Conservation (phyloP, 2,888 invertebrate genomes). For the Andrena chrysosceles region DNA sequence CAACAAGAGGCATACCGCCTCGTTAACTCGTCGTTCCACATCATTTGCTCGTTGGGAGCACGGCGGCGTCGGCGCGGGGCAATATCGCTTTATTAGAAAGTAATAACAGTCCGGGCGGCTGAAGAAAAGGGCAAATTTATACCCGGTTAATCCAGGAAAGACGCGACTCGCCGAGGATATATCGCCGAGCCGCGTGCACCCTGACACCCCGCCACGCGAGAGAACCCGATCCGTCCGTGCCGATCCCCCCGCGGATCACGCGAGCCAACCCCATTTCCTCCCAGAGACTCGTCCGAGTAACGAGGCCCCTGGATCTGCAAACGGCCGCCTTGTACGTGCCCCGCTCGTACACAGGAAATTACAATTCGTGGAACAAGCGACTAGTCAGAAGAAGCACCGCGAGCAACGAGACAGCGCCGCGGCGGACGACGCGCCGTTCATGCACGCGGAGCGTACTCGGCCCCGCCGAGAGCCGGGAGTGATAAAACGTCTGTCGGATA, state of each 20-base stretch:
- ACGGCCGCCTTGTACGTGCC: slow-evolving; percentile 46
- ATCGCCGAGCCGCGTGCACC: slow-evolving; percentile 59
- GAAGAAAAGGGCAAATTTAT: slow-evolving; percentile 73
- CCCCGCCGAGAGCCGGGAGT: slow-evolving; percentile 30
- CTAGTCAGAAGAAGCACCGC: slow-evolving; percentile 30
- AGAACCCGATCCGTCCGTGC: slow-evolving; percentile 41
- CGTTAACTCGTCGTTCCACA: slow-evolving; percentile 77
- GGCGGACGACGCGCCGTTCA: not conserved
- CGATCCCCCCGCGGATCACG: slow-evolving; percentile 64
- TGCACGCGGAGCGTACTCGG: slow-evolving; percentile 21
- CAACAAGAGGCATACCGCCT: slow-evolving; percentile 70
- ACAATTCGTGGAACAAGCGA: slow-evolving; percentile 64
- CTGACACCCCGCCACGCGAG: slow-evolving; percentile 28
- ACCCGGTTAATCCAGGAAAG: slow-evolving; percentile 58
- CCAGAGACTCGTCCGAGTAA: slow-evolving; percentile 54
- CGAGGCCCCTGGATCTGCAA: slow-evolving; percentile 50
- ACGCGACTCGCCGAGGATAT: slow-evolving; percentile 64
- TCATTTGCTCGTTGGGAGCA: slow-evolving; percentile 71
- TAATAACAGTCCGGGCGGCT: slow-evolving; percentile 73
- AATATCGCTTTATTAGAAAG: slow-evolving; percentile 79
- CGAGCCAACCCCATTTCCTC: slow-evolving; percentile 71
- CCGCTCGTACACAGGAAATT: slow-evolving; percentile 61
- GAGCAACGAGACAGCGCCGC: not conserved
- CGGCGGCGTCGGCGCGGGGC: slow-evolving; percentile 54
- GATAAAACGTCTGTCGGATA: slow-evolving; percentile 60